These are phyloP conservation scores for Hermatobates lingyangjiaoensis DNA, from an alignment of 1,140 invertebrate species.

Conservation along the genomic window DNA sequence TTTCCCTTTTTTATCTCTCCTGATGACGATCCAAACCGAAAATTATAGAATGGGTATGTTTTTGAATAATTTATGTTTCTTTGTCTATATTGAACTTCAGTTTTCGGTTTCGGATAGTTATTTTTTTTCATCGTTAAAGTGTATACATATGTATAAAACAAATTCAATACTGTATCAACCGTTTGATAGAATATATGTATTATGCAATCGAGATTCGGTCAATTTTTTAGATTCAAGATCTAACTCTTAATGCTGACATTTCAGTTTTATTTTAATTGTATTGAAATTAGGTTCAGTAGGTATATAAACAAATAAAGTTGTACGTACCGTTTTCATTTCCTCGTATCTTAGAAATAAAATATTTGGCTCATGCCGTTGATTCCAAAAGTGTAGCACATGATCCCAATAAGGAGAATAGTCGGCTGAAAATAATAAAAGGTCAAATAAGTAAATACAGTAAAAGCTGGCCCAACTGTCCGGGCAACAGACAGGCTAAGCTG, in stretches of 20 bases:
- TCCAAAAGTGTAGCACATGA: conserved; percentile 24
- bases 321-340: conserved; percentile 24
- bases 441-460: background rate
- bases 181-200: background rate
- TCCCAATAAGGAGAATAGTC: conserved; percentile 20
- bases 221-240: background rate
- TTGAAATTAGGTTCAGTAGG: background rate
- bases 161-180: background rate
- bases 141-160: background rate
- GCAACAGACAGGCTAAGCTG: background rate
- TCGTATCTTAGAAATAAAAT: conserved; percentile 31
- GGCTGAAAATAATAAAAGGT: conserved; percentile 17
- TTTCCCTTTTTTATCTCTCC: too few species aligned
- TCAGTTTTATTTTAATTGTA: background rate
- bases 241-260: background rate
- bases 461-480: background rate
- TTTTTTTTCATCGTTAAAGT: too few species aligned
- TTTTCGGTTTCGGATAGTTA: too few species aligned
- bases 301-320: background rate
- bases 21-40: too few species aligned
- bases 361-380: conserved; percentile 24
- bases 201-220: background rate
- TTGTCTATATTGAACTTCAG: too few species aligned
- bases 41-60: too few species aligned
- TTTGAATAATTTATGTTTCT: too few species aligned